A percentile compares a stretch with the other conserved stretches of the same genome.
Conservation (phyloP, 2,113 vertebrate species). For the Regulus satrapa region DNA sequence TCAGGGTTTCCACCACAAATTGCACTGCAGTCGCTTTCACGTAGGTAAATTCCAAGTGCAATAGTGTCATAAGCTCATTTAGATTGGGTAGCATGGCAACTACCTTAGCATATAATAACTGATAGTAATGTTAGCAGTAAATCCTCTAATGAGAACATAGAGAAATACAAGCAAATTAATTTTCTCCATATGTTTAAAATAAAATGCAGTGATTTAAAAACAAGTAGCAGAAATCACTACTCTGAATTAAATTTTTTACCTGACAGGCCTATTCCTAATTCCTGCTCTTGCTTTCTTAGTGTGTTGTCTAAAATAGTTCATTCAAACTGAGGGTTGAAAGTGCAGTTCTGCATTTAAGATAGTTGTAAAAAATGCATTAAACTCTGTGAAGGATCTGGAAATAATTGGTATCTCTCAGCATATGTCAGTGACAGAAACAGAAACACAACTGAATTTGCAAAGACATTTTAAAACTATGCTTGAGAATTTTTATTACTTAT, state of each 20-base stretch:
- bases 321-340: not conserved
- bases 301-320: not conserved
- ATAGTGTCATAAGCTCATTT: not conserved
- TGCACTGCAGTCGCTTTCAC: not conserved
- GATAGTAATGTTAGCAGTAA: not conserved
- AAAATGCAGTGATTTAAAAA: not conserved
- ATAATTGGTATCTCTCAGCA: not conserved
- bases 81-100: not conserved
- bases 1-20: not conserved
- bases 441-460: not conserved
- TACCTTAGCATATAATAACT: not conserved
- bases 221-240: not conserved
- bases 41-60: not conserved
- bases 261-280: not conserved
- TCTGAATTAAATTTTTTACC: not conserved
- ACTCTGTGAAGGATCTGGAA: not conserved
- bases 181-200: not conserved
- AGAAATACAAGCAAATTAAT: not conserved
- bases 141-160: not conserved
- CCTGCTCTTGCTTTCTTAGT: not conserved
- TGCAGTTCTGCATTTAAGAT: not conserved
- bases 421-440: not conserved
- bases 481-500: not conserved
- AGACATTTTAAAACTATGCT: not conserved
- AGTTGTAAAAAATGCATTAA: not conserved